Base-by-base conservation (phyloP, 2,888 invertebrate genomes). In the Empis livida region DNA sequence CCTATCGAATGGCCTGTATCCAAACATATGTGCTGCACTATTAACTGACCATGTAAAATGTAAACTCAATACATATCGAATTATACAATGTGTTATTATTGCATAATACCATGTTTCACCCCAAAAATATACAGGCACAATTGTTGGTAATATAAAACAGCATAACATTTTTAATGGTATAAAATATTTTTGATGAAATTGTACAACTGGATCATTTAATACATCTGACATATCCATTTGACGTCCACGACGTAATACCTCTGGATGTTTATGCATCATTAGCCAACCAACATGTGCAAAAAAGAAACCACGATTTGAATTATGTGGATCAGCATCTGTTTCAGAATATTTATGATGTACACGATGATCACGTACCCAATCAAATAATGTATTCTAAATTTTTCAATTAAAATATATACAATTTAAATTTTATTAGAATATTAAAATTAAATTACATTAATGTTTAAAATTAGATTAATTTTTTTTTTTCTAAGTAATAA, bases 221-320 rank as follows among this genome's bases (percentile, higher is more conserved):
- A 94, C 74, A 62, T 95, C 94, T 32, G 77, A 80, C 75, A 91
- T 79, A 62, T 94, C 88, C n/a, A 93, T 71, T 57, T 78, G 77
- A 46, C 73, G 75, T 23, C 94, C 93, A 59, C 84, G 82, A 17
- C 71, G 71, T 43, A 84, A 71, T 2, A 94, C 90, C 49, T 86
- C 84, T 0, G 90, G 89, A 64, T 92, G 92, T 64, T 94, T 93
- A 57, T 79, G 78, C 78, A 84, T 79, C 81, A 87, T 82, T 17
- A 94, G 73, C 95, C 94, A 95, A 17, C 94, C 94, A 35, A 92
- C 80, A 64, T 95, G 94, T 0, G 93, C 75, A 70, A 93, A 95
- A 72, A 89, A 90, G 70, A 95, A 92, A 0, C 92, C 92, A 9
- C 88, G 74, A 47, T 76, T 77, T 5, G 81, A 79, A 63, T 89